Conservation (phyloP, 2,113 vertebrate species). For the Sander vitreus region DNA sequence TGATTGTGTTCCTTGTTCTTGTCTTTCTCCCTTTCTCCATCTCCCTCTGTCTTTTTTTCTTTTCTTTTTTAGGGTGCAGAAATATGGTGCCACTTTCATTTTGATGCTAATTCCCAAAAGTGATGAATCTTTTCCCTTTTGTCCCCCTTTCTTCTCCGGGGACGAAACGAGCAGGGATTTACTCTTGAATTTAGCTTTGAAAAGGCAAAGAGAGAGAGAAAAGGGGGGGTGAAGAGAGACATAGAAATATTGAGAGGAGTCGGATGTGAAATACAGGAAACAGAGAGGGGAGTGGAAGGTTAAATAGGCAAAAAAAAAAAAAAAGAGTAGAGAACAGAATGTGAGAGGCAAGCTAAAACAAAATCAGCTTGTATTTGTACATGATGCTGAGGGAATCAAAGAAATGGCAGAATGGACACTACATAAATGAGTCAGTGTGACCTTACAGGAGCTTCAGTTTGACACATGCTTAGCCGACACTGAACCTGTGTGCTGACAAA, state of each 20-base stretch:
- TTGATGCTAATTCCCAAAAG: slow-evolving; percentile 88
- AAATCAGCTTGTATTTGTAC: slow-evolving; percentile 3
- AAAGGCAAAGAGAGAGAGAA: slow-evolving; percentile 44
- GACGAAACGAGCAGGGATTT: slow-evolving; percentile 77
- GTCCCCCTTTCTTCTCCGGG: slow-evolving; percentile 74
- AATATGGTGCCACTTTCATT: slow-evolving; percentile 87
- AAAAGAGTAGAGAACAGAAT: neutral
- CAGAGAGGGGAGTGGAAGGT: slow-evolving; percentile 37
- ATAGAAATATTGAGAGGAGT: slow-evolving; percentile 49
- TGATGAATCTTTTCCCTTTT: slow-evolving; percentile 88
- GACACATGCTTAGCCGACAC: slow-evolving; percentile 9
- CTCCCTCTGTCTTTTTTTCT: slow-evolving; percentile 54
- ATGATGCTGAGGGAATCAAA: slow-evolving; percentile 20
- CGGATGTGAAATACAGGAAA: slow-evolving; percentile 41
- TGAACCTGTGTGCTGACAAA: neutral
- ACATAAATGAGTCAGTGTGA: slow-evolving; percentile 16
- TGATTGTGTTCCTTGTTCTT: slow-evolving; percentile 73
- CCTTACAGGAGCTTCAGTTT: slow-evolving; percentile 23
- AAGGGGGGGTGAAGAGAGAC: slow-evolving; percentile 20
- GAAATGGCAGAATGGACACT: slow-evolving; percentile 18
- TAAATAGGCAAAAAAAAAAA: slow-evolving; percentile 38
- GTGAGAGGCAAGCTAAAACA: neutral
- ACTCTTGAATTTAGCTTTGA: slow-evolving; percentile 79
- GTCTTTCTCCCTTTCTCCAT: slow-evolving; percentile 71
- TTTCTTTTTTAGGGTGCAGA: slow-evolving; percentile 59